A percentile compares a stretch with the other conserved stretches of the same genome.
Conservation (phyloP, 2,797 vertebrate species). For the Simalia tracyae region DNA sequence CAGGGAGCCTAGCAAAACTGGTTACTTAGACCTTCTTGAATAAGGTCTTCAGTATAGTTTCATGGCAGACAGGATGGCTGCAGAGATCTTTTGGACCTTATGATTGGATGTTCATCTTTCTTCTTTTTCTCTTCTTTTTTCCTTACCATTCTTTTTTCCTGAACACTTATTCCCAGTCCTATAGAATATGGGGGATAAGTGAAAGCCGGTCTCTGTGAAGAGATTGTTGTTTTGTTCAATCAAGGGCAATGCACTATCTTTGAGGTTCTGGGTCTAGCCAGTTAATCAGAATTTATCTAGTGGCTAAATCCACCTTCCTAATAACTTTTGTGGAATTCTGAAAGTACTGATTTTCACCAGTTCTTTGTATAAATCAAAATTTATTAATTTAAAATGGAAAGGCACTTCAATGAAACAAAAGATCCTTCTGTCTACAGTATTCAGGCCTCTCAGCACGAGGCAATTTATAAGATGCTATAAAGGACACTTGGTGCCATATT, state of each 20-base stretch:
- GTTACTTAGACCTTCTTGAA: too few relatives aligned
- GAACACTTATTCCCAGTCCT: neutral
- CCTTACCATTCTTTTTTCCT: too few relatives aligned
- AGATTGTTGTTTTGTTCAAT: neutral
- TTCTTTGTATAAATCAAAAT: neutral
- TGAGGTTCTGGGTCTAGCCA: neutral
- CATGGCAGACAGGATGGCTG: too few relatives aligned
- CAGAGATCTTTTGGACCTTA: too few relatives aligned
- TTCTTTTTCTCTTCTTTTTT: too few relatives aligned
- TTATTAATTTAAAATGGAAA: neutral
- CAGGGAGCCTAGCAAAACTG: too few relatives aligned
- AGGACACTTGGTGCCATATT: neutral
- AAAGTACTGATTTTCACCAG: neutral
- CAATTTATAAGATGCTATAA: neutral
- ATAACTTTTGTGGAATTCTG: neutral
- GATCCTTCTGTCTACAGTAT: neutral
- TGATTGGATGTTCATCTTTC: too few relatives aligned
- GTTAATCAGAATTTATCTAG: neutral
- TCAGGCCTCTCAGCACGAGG: neutral
- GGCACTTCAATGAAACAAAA: too few relatives aligned
- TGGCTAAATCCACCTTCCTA: neutral
- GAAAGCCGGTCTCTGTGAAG: neutral
- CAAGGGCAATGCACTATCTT: neutral
- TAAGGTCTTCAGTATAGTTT: too few relatives aligned
- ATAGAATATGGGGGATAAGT: neutral